phyloP scores from a whole-genome alignment of 30 jellyfish, hydroid and myxozoan species.

The Thelohanellus kitauei region DNA sequence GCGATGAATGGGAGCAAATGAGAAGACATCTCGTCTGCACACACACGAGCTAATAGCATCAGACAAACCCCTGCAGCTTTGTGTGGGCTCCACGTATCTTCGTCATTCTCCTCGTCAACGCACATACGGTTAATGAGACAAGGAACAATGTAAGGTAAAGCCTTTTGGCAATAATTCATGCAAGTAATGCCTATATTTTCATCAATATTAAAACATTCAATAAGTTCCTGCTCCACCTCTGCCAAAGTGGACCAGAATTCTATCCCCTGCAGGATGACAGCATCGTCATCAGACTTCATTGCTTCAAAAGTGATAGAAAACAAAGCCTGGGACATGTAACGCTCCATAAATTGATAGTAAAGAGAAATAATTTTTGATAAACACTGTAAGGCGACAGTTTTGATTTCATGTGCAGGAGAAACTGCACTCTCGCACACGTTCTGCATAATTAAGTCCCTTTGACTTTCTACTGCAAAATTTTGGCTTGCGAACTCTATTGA shows the following conservation, averaged over 20 bases:
- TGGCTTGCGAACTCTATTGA: constrained; percentile 54
- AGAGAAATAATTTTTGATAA: constrained; percentile 39
- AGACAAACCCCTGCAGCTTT: constrained; percentile 92
- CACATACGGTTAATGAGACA: too few relatives aligned
- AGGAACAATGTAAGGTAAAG: too few relatives aligned
- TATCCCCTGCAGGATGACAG: constrained; percentile 37
- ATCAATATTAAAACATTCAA: neutral
- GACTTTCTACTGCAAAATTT: too few relatives aligned
- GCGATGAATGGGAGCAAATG: constrained; percentile 41
- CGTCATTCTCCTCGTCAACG: constrained; percentile 72
- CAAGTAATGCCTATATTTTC: too few relatives aligned
- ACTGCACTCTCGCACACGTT: neutral
- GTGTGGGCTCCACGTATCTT: constrained; percentile 83
- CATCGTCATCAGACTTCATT: constrained; percentile 52
- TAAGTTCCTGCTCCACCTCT: constrained; percentile 49
- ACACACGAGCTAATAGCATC: constrained; percentile 48
- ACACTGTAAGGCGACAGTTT: constrained; percentile 51
- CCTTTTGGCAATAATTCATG: too few relatives aligned
- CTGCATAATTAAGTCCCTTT: too few relatives aligned
- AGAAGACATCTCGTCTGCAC: constrained; percentile 34
- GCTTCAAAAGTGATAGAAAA: constrained; percentile 59
- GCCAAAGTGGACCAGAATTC: constrained; percentile 86
- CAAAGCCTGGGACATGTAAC: constrained; percentile 65
- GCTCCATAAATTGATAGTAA: constrained; percentile 47
- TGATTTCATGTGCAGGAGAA: constrained; percentile 10